These are phyloP conservation scores for Climacteris rufus DNA, from an alignment of 2,113 vertebrate genomes.

Conservation along the genomic window DNA sequence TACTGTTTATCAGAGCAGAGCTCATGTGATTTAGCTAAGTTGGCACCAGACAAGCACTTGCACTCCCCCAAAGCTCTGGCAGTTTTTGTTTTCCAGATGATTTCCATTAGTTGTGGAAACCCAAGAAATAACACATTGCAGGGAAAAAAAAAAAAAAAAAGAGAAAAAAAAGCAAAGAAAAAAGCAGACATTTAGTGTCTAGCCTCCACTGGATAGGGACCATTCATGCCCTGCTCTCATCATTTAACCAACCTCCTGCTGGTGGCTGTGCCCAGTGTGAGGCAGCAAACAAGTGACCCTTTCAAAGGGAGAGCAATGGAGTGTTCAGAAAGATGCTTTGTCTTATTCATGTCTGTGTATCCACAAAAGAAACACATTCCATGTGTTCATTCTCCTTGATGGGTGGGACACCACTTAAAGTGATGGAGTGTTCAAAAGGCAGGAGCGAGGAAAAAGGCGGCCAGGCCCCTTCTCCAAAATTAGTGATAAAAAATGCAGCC, in stretches of 20 bases:
- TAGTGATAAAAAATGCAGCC: background rate
- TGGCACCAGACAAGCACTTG: background rate
- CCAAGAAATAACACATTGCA: background rate
- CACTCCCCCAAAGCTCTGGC: background rate
- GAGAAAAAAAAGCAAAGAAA: accelerated
- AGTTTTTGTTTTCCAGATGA: background rate
- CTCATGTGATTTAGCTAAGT: background rate
- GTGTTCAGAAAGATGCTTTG: background rate
- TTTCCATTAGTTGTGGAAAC: background rate
- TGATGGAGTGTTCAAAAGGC: background rate
- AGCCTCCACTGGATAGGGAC: background rate
- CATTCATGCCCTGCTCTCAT: background rate
- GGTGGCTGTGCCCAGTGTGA: background rate
- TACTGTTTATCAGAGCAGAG: slow-evolving; percentile 10
- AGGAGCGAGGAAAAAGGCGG: background rate
- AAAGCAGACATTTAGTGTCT: background rate
- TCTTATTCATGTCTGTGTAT: background rate
- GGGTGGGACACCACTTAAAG: background rate
- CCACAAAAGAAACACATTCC: background rate
- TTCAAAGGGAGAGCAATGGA: background rate
- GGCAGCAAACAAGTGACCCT: background rate
- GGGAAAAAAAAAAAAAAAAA: accelerated
- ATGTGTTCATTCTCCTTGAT: background rate
- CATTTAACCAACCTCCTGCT: background rate
- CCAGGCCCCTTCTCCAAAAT: background rate